Evolutionary conservation across 1,140 invertebrate species (phyloP).

Genomic region (Drosophila biarmipes): DNA sequence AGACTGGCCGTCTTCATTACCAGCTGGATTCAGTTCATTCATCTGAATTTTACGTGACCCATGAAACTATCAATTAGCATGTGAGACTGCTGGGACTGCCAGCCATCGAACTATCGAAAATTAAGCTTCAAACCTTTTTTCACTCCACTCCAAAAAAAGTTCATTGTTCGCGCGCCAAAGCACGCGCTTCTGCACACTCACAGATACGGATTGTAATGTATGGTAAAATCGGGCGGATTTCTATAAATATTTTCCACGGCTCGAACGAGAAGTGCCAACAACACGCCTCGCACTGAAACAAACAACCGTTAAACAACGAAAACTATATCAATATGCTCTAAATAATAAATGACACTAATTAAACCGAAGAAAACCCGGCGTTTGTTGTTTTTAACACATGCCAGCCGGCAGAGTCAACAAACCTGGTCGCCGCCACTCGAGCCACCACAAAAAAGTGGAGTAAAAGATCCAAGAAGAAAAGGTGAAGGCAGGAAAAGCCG

Average conservation of each 20-base stretch:
- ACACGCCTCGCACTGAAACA: conserved; percentile 59
- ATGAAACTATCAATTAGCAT: conserved; percentile 60
- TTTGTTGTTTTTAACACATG: conserved; percentile 75
- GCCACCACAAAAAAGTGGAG: conserved; percentile 19
- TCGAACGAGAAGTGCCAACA: conserved; percentile 64
- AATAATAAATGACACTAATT: conserved; percentile 84
- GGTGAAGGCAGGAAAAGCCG: conserved; percentile 43
- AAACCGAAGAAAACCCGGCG: conserved; percentile 74
- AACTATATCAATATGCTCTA: conserved; percentile 84
- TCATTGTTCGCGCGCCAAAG: conserved; percentile 46
- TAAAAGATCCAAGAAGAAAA: conserved; percentile 13
- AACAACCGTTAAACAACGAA: conserved; percentile 81
- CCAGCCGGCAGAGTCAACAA: conserved; percentile 45
- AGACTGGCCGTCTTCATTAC: not conserved
- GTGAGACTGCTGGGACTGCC: conserved; percentile 57
- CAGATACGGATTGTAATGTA: conserved; percentile 4
- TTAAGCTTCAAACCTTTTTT: conserved; percentile 42
- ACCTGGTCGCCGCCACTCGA: conserved; percentile 17
- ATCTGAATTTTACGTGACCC: conserved; percentile 33
- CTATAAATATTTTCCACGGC: conserved; percentile 71
- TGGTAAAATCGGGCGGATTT: conserved; percentile 53
- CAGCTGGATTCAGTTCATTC: conserved; percentile 29
- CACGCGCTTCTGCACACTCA: conserved; percentile 28
- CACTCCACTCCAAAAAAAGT: conserved; percentile 22
- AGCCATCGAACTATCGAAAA: conserved; percentile 43